Percentiles rank a stretch among this genome's conserved stretches.
These are phyloP conservation scores for Lochmaea capreae DNA, from an alignment of 2,888 invertebrate genomes.

Conservation along the genomic window DNA sequence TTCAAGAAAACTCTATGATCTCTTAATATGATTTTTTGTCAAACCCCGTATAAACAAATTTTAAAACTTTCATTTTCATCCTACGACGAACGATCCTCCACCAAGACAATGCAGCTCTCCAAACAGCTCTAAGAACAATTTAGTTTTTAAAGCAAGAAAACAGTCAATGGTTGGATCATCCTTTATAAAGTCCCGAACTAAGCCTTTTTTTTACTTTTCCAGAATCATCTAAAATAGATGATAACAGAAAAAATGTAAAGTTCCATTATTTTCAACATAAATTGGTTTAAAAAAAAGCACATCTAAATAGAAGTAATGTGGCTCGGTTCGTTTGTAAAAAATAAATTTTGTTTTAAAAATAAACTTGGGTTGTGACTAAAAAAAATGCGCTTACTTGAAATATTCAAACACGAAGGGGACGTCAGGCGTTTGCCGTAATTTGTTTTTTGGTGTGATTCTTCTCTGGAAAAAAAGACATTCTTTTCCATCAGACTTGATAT, in stretches of 20 bases:
- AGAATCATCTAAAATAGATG: no score
- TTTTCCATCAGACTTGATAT: constrained; percentile 60
- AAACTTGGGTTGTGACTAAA: constrained; percentile 34
- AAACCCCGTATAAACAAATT: no score
- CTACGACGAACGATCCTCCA: no score
- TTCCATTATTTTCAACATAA: neutral
- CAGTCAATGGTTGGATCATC: no score
- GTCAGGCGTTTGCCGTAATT: constrained; percentile 45
- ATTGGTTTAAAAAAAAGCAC: neutral
- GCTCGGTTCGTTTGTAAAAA: constrained; percentile 42
- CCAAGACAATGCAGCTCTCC: no score
- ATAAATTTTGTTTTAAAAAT: constrained; percentile 43
- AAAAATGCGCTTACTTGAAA: constrained; percentile 52
- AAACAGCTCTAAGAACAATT: no score
- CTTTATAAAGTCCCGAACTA: no score
- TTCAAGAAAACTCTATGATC: no score
- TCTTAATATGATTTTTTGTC: no score
- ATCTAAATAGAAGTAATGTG: constrained; percentile 11
- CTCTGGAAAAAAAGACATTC: constrained; percentile 57
- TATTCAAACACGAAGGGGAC: constrained; percentile 42
- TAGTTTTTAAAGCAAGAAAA: no score
- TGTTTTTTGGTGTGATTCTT: constrained; percentile 57
- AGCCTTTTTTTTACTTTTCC: no score
- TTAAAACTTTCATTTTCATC: no score
- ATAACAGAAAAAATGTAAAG: neutral